phyloP scores from a whole-genome alignment of 2,888 invertebrate species.

The Lycophotia porphyrea region DNA sequence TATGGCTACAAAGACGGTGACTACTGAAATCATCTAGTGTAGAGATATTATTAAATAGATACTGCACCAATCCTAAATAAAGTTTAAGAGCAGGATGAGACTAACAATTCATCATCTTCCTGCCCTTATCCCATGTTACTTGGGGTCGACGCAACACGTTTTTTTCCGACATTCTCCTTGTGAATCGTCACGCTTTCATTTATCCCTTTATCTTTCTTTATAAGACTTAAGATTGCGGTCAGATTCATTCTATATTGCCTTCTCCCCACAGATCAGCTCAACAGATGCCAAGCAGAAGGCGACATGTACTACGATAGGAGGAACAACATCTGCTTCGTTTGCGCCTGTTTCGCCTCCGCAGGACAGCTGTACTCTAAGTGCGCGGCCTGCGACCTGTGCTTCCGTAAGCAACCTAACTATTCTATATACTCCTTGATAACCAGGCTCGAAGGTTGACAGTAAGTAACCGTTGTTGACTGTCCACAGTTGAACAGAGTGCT shows the following conservation, averaged over 20 bases:
- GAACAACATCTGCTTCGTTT: slow-evolving; percentile 74
- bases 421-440: background rate
- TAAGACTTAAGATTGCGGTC: background rate
- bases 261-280: slow-evolving; percentile 18
- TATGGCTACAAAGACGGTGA: background rate
- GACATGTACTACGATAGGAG: slow-evolving; percentile 77
- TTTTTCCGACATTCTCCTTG: too few relatives aligned
- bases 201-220: too few relatives aligned
- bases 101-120: too few relatives aligned
- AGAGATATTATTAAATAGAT: background rate
- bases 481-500: slow-evolving; percentile 44
- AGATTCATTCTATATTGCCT: background rate
- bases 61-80: background rate
- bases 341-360: slow-evolving; percentile 76
- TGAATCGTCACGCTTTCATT: too few relatives aligned
- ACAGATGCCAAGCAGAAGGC: slow-evolving; percentile 71
- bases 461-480: slow-evolving; percentile 37
- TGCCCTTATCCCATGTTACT: too few relatives aligned
- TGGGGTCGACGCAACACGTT: too few relatives aligned
- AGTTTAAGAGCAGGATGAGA: background rate
- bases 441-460: background rate
- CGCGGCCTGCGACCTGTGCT: slow-evolving; percentile 73
- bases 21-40: background rate
- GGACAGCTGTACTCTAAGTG: slow-evolving; percentile 75
- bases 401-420: slow-evolving; percentile 53